Evolutionary conservation across 2,888 invertebrate species (phyloP).

Genomic region (Nysson spinosus): DNA sequence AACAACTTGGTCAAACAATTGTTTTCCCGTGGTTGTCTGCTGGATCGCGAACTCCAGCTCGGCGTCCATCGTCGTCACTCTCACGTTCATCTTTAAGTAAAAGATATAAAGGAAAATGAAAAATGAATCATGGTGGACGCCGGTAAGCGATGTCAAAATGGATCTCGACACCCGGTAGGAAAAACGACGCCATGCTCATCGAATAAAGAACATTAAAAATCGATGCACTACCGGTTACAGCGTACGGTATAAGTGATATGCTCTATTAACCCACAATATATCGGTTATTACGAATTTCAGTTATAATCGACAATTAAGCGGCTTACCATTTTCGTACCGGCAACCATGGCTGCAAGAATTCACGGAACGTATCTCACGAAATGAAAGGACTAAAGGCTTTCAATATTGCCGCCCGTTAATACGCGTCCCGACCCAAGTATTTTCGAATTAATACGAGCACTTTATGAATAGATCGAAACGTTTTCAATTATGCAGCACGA

Average conservation of each 20-base stretch:
- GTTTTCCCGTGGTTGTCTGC: conserved; percentile 99
- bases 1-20: conserved; percentile 99
- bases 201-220: no score
- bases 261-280: no score
- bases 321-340: conserved; percentile 73
- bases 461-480: no score
- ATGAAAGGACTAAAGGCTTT: not conserved
- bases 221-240: no score
- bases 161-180: conserved; percentile 10
- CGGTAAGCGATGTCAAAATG: not conserved
- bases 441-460: no score
- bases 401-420: conserved; percentile 1
- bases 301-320: no score
- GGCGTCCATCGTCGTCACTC: conserved; percentile 99
- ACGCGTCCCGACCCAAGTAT: not conserved
- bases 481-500: no score
- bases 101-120: not conserved
- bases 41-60: conserved; percentile 99
- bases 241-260: no score
- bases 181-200: conserved; percentile 9
- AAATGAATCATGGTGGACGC: not conserved
- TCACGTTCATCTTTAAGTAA: conserved; percentile 95
- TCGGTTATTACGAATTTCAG: no score
- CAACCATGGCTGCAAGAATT: conserved; percentile 66
- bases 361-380: conserved; percentile 19